Evolutionary conservation across 23 tunicate genomes (phyloP).

Genomic region (Clavelina lepadiformis): DNA sequence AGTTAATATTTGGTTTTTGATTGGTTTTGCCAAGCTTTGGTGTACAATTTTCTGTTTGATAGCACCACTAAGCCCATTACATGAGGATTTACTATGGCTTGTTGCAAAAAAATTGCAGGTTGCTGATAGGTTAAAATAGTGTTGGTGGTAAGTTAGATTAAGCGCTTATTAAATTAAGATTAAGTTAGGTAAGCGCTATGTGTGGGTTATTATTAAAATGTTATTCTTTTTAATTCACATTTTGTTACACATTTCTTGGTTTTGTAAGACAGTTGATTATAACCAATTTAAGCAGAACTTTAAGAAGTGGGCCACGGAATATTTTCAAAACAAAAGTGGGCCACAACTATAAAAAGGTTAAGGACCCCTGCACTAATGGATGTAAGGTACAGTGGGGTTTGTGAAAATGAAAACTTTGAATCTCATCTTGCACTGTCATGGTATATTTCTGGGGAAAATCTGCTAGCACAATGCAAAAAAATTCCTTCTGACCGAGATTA

Average conservation of each 20-base stretch:
- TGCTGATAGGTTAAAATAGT: conserved; percentile 8
- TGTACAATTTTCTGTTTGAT: conserved; percentile 12
- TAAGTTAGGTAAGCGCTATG: too few relatives aligned
- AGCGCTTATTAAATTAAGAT: too few relatives aligned
- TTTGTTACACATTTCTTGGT: too few relatives aligned
- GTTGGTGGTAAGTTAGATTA: conserved; percentile 11
- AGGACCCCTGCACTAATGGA: conserved; percentile 7
- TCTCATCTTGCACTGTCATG: conserved; percentile 31
- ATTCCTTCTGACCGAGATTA: conserved; percentile 1
- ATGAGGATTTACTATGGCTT: conserved; percentile 17
- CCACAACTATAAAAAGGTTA: too few relatives aligned
- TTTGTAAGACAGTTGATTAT: too few relatives aligned
- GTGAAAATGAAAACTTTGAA: conserved; percentile 21
- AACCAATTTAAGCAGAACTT: too few relatives aligned
- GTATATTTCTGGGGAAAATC: conserved; percentile 20
- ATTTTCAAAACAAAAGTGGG: too few relatives aligned
- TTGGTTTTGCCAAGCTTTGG: conserved; percentile 17
- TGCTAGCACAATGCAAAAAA: conserved; percentile 17
- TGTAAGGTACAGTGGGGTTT: conserved; percentile 19
- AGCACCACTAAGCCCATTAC: conserved; percentile 3
- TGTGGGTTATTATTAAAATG: too few relatives aligned
- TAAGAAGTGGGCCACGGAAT: too few relatives aligned
- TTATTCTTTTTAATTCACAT: too few relatives aligned
- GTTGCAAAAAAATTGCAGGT: conserved; percentile 22
- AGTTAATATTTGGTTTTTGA: conserved; percentile 20